Evolutionary conservation across 2,888 invertebrate genomes (phyloP), one percentile per base, ranked within the genome.

Genomic region (Hymenopus coronatus): DNA sequence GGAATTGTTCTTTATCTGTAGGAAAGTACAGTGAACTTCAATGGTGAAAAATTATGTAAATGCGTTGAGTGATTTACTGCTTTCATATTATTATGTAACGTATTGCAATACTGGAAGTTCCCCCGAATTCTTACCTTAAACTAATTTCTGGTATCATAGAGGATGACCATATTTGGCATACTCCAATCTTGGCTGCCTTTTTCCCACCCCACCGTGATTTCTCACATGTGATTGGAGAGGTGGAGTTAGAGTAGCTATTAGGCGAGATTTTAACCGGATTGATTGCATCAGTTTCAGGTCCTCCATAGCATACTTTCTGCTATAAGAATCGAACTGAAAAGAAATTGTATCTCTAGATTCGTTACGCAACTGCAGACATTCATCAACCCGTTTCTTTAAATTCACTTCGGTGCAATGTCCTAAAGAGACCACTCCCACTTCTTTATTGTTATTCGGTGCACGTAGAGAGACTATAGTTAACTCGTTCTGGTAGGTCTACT

Each of bases 311-410:
- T 25, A n/a, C 20, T 27, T 46, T 70, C 84, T 30, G 88, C 83
- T 40, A 12, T 40, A 40, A 12, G 40, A 40, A 40, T 40, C 40
- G 40, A 82, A 46, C 27, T 20, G 54, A 70, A 70, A 20, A 70
- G 54, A 70, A 70, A 70, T 2, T 25, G 20, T 70, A 70, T 70
- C 54, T 20, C 54, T 70, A 4, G 54, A 70, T 70, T 70, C 54
- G 54, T 70, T 70, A 70, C 54, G 54, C 54, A 70, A 70, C 54
- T 4, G 14, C 3, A 70, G 54, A 20, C 54, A 70, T 70, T 25
- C 20, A 82, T 82, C 40, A 82, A 87, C 87, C 87, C 87, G 82
- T 82, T 87, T 40, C 82, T 87, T 82, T 27, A 28, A 82, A 87
- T 82, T 82, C 82, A 82, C 28, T 25, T 70, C 54, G 54, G 54